Base-by-base conservation (phyloP, 1,140 invertebrate species). In the Lithobius niger region DNA sequence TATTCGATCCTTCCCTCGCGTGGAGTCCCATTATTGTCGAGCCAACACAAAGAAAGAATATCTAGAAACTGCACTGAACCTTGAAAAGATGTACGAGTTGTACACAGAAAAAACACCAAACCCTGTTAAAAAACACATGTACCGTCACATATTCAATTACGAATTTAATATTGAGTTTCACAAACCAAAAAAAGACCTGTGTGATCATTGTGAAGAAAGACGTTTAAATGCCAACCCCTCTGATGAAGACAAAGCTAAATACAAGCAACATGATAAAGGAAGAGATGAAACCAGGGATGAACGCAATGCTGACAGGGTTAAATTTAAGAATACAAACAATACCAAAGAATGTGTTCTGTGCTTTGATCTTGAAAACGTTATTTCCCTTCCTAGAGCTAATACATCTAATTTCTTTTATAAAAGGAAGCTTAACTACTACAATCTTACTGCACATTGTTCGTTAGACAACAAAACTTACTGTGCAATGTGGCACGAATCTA, bases 361-460 rank as follows among this genome's bases (percentile, higher is more conserved):
- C n/a, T 36, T 36, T 36, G 31, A 36, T 36, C 31, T 36, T 10
- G 31, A 36, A 36, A 36, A 10, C n/a, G 31, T 36, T 6, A 10
- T 36, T 36, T 36, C 31, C n/a, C n/a, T 36, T 10, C 31, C 31
- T n/a, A 36, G n/a, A n/a, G n/a, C n/a, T n/a, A n/a, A n/a, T n/a
- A n/a, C n/a, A n/a, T n/a, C n/a, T n/a, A n/a, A n/a, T n/a, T 36
- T 10, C 6, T 36, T 36, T 36, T 36, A 10, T n/a, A 36, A 36
- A n/a, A 36, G 31, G n/a, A 36, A 36, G n/a, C 6, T 36, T 31
- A 59, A 60, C 54, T 27, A 57, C 3, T 59, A 48, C 51, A 60
- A 62, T 22, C 27, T 59, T 27, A 63, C 59, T 19, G 60, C 55
- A 26, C 45, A 59, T 55, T 57, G 48, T 31, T 55, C 48, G 21